Evolutionary conservation across 2,888 invertebrate species (phyloP).

Genomic region (Morpho deidamia): DNA sequence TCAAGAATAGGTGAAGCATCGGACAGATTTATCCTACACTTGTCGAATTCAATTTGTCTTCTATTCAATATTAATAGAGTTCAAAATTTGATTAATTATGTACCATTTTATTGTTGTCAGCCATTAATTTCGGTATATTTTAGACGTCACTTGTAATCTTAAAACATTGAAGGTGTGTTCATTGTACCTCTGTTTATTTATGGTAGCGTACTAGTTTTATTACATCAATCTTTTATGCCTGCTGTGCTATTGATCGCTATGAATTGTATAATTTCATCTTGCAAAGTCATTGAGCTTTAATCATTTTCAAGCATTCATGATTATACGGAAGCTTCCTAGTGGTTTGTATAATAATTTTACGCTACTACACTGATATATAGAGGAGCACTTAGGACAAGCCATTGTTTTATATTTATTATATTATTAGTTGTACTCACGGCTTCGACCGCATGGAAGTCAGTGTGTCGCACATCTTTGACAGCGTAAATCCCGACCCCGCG

Average conservation of each 20-base stretch:
- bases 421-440: no score
- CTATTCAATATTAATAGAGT: conserved; percentile 1
- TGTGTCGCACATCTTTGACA: no score
- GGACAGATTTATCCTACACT: conserved; percentile 27
- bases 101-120: conserved; percentile 22
- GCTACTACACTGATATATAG: not conserved
- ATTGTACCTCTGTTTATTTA: conserved; percentile 22
- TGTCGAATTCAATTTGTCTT: conserved; percentile 15
- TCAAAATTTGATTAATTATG: conserved; percentile 10
- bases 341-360: conserved; percentile 4
- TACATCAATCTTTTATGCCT: not conserved
- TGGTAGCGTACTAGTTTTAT: conserved; percentile 28
- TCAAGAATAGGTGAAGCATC: conserved; percentile 30
- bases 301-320: conserved; percentile 43
- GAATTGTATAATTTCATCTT: conserved; percentile 27
- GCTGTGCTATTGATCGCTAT: conserved; percentile 27
- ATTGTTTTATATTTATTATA: not conserved
- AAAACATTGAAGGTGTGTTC: conserved; percentile 15
- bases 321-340: conserved; percentile 44
- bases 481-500: no score
- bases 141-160: conserved; percentile 31
- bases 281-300: conserved; percentile 44
- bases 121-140: conserved; percentile 28
- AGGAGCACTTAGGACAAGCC: not conserved
- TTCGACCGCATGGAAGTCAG: no score